Evolutionary conservation across 2,888 invertebrate species (phyloP).

Genomic region (Agrochola macilenta): DNA sequence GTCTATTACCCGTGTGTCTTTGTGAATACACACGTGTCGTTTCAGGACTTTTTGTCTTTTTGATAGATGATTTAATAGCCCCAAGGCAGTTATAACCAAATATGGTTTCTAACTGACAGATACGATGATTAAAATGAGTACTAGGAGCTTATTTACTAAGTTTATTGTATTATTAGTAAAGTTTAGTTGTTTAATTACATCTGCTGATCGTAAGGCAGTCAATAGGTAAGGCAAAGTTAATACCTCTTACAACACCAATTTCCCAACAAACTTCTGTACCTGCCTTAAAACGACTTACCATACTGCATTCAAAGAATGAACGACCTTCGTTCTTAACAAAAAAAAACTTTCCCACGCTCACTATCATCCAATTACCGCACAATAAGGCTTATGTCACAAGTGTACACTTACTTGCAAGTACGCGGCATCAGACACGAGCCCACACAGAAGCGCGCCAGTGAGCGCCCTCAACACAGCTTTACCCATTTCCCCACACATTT

Average conservation of each 20-base stretch:
- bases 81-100: constrained; percentile 1
- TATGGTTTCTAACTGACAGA: not conserved
- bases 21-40: constrained; percentile 4
- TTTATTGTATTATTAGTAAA: not conserved
- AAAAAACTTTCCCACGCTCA: constrained; percentile 27
- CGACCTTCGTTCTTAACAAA: constrained; percentile 9
- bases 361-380: constrained; percentile 41
- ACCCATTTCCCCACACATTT: constrained; percentile 89
- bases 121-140: not conserved
- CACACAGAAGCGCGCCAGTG: constrained; percentile 86
- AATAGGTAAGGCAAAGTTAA: not conserved
- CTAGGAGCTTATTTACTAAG: not conserved
- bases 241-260: not conserved
- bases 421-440: constrained; percentile 86
- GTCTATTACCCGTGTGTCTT: constrained; percentile 26
- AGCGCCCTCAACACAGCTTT: constrained; percentile 87
- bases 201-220: not conserved
- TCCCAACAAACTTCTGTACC: not conserved
- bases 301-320: constrained; percentile 16
- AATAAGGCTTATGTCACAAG: constrained; percentile 22
- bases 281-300: not conserved
- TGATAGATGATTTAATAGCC: constrained; percentile 9
- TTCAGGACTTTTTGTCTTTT: constrained; percentile 16
- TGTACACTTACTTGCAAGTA: constrained; percentile 82
- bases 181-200: not conserved